Percentiles rank a stretch among this genome's conserved stretches.
These are phyloP conservation scores for Nomada lathburiana DNA, from an alignment of 2,888 invertebrate genomes.

Conservation along the genomic window DNA sequence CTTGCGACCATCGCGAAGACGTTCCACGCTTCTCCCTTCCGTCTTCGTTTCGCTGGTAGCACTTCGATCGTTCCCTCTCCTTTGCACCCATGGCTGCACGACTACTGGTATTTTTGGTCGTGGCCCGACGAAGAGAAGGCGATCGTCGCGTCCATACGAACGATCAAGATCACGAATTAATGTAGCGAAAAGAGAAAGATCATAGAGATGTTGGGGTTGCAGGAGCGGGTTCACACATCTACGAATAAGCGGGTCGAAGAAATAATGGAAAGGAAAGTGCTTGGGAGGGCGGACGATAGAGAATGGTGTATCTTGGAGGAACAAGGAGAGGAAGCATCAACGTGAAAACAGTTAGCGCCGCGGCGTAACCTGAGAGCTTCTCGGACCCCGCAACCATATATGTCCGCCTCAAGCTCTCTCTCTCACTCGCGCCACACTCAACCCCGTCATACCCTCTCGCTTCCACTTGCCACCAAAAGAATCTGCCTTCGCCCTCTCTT, in stretches of 20 bases:
- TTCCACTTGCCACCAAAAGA: conserved; percentile 30
- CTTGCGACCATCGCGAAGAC: conserved; percentile 22
- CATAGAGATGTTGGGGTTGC: conserved; percentile 12
- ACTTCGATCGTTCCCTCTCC: conserved; percentile 52
- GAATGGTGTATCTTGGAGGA: conserved; percentile 25
- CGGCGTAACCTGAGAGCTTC: conserved; percentile 83
- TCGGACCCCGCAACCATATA: conserved; percentile 83
- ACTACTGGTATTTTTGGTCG: conserved; percentile 78
- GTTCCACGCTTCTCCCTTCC: conserved; percentile 30
- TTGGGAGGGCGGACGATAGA: neutral
- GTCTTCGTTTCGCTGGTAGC: conserved; percentile 16
- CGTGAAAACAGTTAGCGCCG: conserved; percentile 80
- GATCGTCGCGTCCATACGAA: conserved; percentile 2
- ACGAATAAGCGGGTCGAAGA: conserved; percentile 17
- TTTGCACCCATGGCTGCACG: conserved; percentile 59
- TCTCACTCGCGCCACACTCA: conserved; percentile 75
- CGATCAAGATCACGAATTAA: conserved; percentile 8
- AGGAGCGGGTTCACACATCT: conserved; percentile 9
- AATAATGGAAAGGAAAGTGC: neutral
- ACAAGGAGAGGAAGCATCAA: conserved; percentile 71
- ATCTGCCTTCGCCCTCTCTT: conserved; percentile 10
- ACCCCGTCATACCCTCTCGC: conserved; percentile 65
- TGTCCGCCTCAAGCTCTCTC: conserved; percentile 80
- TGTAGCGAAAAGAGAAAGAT: conserved; percentile 25
- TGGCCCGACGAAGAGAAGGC: conserved; percentile 60